These are phyloP conservation scores for Nyctibius grandis DNA, from an alignment of 2,797 vertebrate species.

Conservation along the genomic window DNA sequence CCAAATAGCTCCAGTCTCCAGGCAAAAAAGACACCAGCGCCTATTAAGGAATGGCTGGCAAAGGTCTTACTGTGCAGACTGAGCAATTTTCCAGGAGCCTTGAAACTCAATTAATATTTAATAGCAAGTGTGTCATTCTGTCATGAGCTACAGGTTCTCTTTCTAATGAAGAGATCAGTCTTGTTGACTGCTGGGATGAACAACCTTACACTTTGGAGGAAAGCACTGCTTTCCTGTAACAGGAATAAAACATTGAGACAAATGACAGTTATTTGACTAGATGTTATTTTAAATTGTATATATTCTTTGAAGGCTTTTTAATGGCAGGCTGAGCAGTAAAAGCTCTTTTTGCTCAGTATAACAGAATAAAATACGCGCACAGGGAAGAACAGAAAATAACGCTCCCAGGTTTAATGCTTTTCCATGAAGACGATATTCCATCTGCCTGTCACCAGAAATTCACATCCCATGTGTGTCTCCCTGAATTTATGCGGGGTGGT, in stretches of 20 bases:
- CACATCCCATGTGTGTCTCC: background rate
- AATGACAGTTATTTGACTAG: background rate
- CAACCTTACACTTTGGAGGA: background rate
- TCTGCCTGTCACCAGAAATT: background rate
- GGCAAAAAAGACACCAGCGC: background rate
- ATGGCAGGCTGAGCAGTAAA: background rate
- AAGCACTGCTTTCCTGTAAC: background rate
- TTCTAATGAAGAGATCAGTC: background rate
- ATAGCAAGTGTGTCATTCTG: background rate
- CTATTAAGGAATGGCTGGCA: background rate
- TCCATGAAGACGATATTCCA: background rate
- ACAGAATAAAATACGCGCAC: rapidly evolving
- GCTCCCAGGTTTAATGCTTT: background rate
- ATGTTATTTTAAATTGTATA: background rate
- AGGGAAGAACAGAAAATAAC: background rate
- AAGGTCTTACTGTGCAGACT: background rate
- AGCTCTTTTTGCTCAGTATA: background rate
- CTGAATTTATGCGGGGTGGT: background rate
- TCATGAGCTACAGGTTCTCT: background rate
- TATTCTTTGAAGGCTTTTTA: background rate
- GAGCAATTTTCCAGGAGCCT: background rate
- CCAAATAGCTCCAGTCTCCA: background rate
- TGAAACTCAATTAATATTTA: background rate
- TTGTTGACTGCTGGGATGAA: background rate
- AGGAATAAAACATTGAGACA: background rate